Evolutionary conservation across 2,113 vertebrate genomes (phyloP).

Genomic region (Rynchops niger): DNA sequence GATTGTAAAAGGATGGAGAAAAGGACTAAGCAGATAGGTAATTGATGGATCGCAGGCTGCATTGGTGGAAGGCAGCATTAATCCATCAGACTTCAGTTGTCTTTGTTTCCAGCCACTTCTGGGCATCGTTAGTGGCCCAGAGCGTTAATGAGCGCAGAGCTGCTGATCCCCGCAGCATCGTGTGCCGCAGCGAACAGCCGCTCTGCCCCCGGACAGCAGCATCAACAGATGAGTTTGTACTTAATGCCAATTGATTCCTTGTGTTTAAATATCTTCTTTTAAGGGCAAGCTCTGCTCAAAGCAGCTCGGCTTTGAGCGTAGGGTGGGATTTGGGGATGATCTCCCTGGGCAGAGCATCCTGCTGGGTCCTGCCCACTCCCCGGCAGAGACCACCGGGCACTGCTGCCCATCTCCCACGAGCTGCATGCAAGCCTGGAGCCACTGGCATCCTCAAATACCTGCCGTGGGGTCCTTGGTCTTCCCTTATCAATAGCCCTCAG

Average conservation of each 20-base stretch:
- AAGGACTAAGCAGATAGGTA: slow-evolving; percentile 68
- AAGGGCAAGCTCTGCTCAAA: background rate
- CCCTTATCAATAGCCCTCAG: background rate
- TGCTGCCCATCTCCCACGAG: background rate
- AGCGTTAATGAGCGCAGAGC: background rate
- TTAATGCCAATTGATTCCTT: slow-evolving; percentile 20
- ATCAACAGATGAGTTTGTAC: background rate
- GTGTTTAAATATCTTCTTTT: slow-evolving; percentile 25
- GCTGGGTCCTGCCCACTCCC: background rate
- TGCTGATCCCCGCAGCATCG: background rate
- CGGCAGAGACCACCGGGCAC: background rate
- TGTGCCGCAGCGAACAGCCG: background rate
- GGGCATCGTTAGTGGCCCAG: background rate
- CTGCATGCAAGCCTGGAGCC: background rate
- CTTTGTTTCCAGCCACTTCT: slow-evolving; percentile 20
- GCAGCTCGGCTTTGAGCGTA: rapidly evolving
- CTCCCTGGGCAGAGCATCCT: background rate
- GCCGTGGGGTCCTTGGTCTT: rapidly evolving
- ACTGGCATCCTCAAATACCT: background rate
- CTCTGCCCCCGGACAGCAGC: background rate
- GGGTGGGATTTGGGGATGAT: background rate
- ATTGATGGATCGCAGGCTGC: slow-evolving; percentile 37
- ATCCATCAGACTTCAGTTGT: slow-evolving; percentile 24
- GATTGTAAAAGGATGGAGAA: slow-evolving; percentile 67
- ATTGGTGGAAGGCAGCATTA: background rate